Evolutionary conservation across 37 sponge, comb jelly and placozoan genomes (phyloP), one percentile per base, ranked within the genome.

Genomic region (Mnemiopsis leidyi): DNA sequence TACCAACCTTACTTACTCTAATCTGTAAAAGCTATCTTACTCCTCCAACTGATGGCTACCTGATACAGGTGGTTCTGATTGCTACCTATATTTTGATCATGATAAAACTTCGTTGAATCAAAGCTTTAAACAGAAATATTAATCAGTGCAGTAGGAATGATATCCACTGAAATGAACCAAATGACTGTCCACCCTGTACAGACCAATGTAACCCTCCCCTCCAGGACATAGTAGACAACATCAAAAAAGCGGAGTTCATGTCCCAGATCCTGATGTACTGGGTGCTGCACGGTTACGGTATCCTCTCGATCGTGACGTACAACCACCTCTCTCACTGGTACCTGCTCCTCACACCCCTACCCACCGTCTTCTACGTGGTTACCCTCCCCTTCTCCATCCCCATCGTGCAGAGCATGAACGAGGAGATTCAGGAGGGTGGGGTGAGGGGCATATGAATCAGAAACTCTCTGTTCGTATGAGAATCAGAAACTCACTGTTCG

Each of bases 201-300:
- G n/a, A n/a, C n/a, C n/a, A n/a, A n/a, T n/a, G n/a, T 36, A 32
- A 1, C 79, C 79, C 79, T 36, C 79, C 40, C n/a, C 21, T 73
- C 5, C 82, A 79, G 82, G 82, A 79, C 82, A 34, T 79, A 3
- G 7, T 21, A 23, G 82, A 26, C 3, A 79, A 79, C 82, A 5
- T 79, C 37, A 20, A 34, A 26, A 79, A 79, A 23, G 23, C 82
- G 38, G 82, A 36, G 82, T 79, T 79, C 38, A 79, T 79, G 82
- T 36, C 38, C 1, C 82, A 79, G 82, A 79, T 79, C 36, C 38
- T 79, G 82, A 79, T 79, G 82, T 79, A 79, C 82, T 79, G 82
- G 82, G 28, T 79, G 36, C 38, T 79, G 20, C 82, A 79, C 37
- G 82, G 82, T 5, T 79, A 79, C 38, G 82, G 82, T 2, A 79